Base-by-base conservation (phyloP, 2,797 vertebrate species). In the Poeciliopsis presidionis region DNA sequence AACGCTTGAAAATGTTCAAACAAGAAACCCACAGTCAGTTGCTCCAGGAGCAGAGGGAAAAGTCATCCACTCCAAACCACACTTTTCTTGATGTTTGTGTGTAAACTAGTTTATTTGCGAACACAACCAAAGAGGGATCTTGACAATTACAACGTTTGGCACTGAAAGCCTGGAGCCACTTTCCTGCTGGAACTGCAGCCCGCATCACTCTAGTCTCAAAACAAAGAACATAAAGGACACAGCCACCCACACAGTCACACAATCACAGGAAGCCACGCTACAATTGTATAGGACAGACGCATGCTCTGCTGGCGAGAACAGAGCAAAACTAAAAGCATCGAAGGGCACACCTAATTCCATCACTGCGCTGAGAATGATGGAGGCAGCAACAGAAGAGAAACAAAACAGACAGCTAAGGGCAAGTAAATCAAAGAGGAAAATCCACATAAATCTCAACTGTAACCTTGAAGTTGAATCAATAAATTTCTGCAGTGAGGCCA, bases 61-160 rank as follows among this genome's bases (percentile, higher is more conserved):
- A 78, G 83, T 81, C n/a, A 12, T 43, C 30, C 46, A 77, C 78
- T 36, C 55, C 69, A 85, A 76, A 76, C 57, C 72, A 73, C 67
- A 83, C 76, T 86, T 78, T 33, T 45, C 36, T 87, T 75, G 84
- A 81, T 83, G 53, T 14, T 70, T 74, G 59, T 80, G 77, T 85
- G 80, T 72, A 46, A 46, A 76, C 63, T 45, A 18, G 76, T 53
- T 79, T 83, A 74, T 86, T 78, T 87, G 55, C 70, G 73, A 69
- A 69, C 74, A 85, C 76, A 78, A 45, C 71, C 81, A 82, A 76
- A 85, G 74, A 84, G 70, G 71, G 78, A 47, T 88, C 83, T 91
- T 95, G 93, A 93, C 91, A 90, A 86, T 94, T 90, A 95, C 91
- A 91, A 85, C 79, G 83, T 78, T 78, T 94, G 92, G 89, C 93